A percentile compares a stretch with the other conserved stretches of the same genome.
Conservation (phyloP, 1,140 invertebrate species). For the Bilobella aurantiaca region DNA sequence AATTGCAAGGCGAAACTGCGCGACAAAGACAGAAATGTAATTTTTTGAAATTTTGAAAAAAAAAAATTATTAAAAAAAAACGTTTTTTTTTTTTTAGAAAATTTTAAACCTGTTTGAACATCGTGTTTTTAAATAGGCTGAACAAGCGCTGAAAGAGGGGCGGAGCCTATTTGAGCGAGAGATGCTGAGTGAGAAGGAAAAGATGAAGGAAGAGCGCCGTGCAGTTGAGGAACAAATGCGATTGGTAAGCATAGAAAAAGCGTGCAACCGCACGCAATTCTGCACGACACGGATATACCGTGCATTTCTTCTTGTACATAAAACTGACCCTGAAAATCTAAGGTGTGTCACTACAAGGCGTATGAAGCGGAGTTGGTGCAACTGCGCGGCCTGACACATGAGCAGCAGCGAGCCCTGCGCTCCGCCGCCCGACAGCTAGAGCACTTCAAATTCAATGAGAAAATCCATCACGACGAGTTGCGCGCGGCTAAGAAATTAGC, state of each 20-base stretch:
- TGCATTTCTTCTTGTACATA: neutral
- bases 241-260: conserved; percentile 16
- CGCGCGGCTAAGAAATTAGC: conserved; percentile 43
- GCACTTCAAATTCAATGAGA: conserved; percentile 47
- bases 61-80: too few relatives aligned
- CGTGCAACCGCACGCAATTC: neutral
- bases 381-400: conserved; percentile 46
- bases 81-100: neutral
- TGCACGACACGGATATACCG: too few relatives aligned
- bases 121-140: too few relatives aligned
- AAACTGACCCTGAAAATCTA: neutral
- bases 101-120: too few relatives aligned
- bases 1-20: conserved; percentile 51
- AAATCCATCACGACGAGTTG: conserved; percentile 46
- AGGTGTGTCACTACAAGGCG: conserved; percentile 46
- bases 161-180: conserved; percentile 35
- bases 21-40: conserved; percentile 44
- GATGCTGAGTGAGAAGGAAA: conserved; percentile 37
- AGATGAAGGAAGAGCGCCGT: conserved; percentile 16
- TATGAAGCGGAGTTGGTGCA: conserved; percentile 51
- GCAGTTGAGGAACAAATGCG: conserved; percentile 26
- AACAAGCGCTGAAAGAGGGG: conserved; percentile 43
- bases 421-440: conserved; percentile 48
- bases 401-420: conserved; percentile 49
- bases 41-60: conserved; percentile 8